Base-by-base conservation (phyloP, 2,113 vertebrate genomes). In the Pterocles burchelli region DNA sequence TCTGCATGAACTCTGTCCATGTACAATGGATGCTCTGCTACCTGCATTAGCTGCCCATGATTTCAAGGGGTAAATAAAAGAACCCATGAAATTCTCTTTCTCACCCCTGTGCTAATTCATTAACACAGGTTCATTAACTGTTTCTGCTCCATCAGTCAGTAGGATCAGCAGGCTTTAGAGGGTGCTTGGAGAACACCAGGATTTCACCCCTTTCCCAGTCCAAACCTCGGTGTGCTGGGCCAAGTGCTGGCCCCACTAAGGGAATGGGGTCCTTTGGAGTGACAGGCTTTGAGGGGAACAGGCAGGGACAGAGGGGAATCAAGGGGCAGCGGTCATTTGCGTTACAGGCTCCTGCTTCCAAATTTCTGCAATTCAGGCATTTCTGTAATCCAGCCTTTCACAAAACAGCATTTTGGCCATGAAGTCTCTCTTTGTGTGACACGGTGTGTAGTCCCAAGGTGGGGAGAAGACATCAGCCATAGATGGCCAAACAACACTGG, bases 221-320 rank as follows among this genome's bases (percentile, higher is more conserved):
- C 54, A 45, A 38, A 15, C 24, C 43, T 38, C 29, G 1, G 0
- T 9, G 48, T 14, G 59, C 59, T 36, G n/a, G 17, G 58, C 43
- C 41, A 28, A 57, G 61, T 3, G 0, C 62, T 36, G 31, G 17
- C 21, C 36, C 36, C 0, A 0, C 28, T 31, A 8, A 45, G 43
- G 43, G 26, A 33, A 19, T 3, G 8, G 17, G n/a, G 25, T 26
- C 52, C 46, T 61, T 28, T 36, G 28, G 46, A 73, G 45, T 72
- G 58, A 17, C 57, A 62, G 29, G 14, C 12, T 55, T 48, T 49
- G 24, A n/a, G 38, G 29, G 20, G 17, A 31, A 18, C 46, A 34
- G 70, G 26, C 1, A 2, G 66, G 73, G 33, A 87, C 41, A 52
- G 55, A 54, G 22, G 7, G 68, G n/a, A 18, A 25, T 21, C 1